phyloP scores from a whole-genome alignment of 2,113 vertebrate genomes.

The Carettochelys insculpta region DNA sequence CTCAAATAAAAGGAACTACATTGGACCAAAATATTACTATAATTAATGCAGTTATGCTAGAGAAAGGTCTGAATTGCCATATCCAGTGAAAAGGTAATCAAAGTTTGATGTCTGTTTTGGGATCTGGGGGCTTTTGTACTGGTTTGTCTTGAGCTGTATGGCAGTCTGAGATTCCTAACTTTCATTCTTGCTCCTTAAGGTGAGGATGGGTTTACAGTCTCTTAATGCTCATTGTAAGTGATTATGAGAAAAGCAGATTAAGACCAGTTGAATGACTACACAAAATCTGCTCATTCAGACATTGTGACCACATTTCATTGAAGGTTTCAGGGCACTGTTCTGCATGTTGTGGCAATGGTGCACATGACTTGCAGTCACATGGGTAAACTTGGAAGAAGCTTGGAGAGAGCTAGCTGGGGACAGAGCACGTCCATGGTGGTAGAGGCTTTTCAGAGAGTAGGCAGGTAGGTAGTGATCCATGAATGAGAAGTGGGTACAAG shows the following conservation, averaged over 20 bases:
- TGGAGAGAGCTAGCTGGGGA: not conserved
- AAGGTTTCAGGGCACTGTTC: conserved; percentile 1
- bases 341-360: not conserved
- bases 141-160: not conserved
- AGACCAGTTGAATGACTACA: conserved; percentile 14
- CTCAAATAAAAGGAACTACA: not conserved
- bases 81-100: not conserved
- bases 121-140: not conserved
- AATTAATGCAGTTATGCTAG: not conserved
- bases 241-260: conserved; percentile 44
- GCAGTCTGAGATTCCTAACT: not conserved
- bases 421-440: not conserved
- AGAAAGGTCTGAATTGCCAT: not conserved
- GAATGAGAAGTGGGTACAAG: not conserved
- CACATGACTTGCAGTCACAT: not conserved
- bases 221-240: conserved; percentile 1
- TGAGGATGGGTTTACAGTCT: conserved; percentile 26
- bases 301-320: conserved; percentile 19
- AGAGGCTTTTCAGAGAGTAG: not conserved
- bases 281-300: not conserved
- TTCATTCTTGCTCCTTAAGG: not conserved
- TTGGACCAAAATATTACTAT: not conserved
- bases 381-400: not conserved
- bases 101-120: not conserved
- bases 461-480: not conserved